These are phyloP conservation scores for Clarias magur DNA, from an alignment of 2,113 vertebrate species.

Conservation along the genomic window DNA sequence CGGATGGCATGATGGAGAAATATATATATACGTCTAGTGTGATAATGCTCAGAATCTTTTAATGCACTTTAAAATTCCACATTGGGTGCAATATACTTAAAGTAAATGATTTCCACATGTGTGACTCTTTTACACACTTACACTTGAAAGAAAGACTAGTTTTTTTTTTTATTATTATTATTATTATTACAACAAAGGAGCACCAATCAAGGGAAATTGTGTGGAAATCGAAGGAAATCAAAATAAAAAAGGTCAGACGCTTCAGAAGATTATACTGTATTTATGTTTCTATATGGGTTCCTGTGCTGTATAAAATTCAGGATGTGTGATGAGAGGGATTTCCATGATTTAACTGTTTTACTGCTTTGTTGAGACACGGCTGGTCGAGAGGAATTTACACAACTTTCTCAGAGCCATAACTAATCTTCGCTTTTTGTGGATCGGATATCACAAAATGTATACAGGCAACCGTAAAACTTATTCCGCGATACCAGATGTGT, in stretches of 20 bases:
- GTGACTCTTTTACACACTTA: background rate
- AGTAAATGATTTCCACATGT: background rate
- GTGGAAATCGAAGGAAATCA: background rate
- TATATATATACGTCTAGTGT: background rate
- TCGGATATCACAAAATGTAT: background rate
- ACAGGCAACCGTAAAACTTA: background rate
- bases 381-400: background rate
- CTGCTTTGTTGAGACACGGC: background rate
- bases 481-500: background rate
- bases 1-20: background rate
- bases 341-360: background rate
- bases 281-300: constrained; percentile 1
- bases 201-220: background rate
- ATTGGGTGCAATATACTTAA: background rate
- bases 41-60: background rate
- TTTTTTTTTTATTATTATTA: background rate
- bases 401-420: constrained; percentile 6
- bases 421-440: background rate
- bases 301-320: constrained; percentile 13
- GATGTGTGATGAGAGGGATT: constrained; percentile 6
- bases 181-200: background rate
- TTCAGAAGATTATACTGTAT: background rate
- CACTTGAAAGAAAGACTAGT: background rate
- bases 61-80: background rate
- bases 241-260: background rate